A percentile compares a stretch with the other conserved stretches of the same genome.
These are phyloP conservation scores for Lymantria dispar DNA, from an alignment of 2,888 invertebrate species.

Conservation along the genomic window DNA sequence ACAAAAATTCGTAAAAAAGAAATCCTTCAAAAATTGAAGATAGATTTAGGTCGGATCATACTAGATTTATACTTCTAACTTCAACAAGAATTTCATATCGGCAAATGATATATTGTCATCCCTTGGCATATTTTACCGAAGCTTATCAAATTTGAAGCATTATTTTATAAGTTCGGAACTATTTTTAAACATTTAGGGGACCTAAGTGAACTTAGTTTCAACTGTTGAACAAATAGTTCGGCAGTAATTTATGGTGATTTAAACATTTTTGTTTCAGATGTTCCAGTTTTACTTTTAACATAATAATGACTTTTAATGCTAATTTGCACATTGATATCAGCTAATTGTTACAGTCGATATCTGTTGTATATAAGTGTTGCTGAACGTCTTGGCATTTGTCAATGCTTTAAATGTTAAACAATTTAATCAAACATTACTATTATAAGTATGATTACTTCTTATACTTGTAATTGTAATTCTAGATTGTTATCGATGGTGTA, in stretches of 20 bases:
- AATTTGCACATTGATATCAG: constrained; percentile 54
- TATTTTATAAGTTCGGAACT: background rate
- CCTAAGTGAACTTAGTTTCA: too few relatives aligned
- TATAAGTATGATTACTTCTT: constrained; percentile 9
- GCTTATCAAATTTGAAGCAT: background rate
- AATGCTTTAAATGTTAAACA: constrained; percentile 70
- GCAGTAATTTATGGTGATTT: constrained; percentile 3
- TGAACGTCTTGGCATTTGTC: constrained; percentile 69
- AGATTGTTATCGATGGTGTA: background rate
- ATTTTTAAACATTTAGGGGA: background rate
- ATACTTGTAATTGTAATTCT: constrained; percentile 16
- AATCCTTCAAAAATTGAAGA: constrained; percentile 41
- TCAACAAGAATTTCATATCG: constrained; percentile 22
- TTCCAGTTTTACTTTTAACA: constrained; percentile 16
- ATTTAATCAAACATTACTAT: constrained; percentile 45
- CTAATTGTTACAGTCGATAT: constrained; percentile 33
- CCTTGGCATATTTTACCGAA: constrained; percentile 14
- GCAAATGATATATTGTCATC: constrained; percentile 24
- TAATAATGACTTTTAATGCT: constrained; percentile 36
- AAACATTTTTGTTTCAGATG: constrained; percentile 39
- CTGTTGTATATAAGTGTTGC: constrained; percentile 65
- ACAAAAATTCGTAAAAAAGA: background rate
- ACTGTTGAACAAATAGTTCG: too few relatives aligned
- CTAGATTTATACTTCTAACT: constrained; percentile 36
- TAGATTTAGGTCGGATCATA: constrained; percentile 36